phyloP scores from a whole-genome alignment of 2,888 invertebrate species.

The Orthosia incerta region DNA sequence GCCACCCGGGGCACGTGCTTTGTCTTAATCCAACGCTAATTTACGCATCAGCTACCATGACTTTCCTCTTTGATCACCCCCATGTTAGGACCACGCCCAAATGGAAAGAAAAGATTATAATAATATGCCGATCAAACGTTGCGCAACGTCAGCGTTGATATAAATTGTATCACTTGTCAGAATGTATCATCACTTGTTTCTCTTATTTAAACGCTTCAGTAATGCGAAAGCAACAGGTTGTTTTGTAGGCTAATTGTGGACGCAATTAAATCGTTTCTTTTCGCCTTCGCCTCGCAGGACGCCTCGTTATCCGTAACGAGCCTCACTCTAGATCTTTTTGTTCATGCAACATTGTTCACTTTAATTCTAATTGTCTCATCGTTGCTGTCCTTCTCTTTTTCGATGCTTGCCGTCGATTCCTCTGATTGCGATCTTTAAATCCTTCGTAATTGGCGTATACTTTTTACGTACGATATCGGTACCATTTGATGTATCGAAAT shows the following conservation, averaged over 20 bases:
- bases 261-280: conserved; percentile 85
- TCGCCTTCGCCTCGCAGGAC: conserved; percentile 75
- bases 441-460: conserved; percentile 62
- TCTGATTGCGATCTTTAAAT: conserved; percentile 63
- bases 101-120: conserved; percentile 10
- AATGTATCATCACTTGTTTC: conserved; percentile 66
- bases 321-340: conserved; percentile 74
- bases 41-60: conserved; percentile 31
- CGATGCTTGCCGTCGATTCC: conserved; percentile 53
- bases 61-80: conserved; percentile 21
- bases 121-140: conserved; percentile 28
- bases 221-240: conserved; percentile 83
- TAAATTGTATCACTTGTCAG: conserved; percentile 53
- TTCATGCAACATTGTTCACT: conserved; percentile 76
- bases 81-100: conserved; percentile 2
- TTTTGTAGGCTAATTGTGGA: conserved; percentile 85
- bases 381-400: conserved; percentile 61
- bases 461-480: conserved; percentile 67
- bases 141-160: conserved; percentile 43
- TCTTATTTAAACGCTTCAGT: conserved; percentile 73
- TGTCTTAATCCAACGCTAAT: conserved; percentile 57
- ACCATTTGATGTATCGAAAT: conserved; percentile 71
- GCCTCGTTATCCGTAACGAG: conserved; percentile 79
- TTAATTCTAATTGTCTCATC: conserved; percentile 74
- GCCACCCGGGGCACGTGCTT: conserved; percentile 50